phyloP scores from a whole-genome alignment of 2,113 vertebrate genomes.

The Lycocorax pyrrhopterus region DNA sequence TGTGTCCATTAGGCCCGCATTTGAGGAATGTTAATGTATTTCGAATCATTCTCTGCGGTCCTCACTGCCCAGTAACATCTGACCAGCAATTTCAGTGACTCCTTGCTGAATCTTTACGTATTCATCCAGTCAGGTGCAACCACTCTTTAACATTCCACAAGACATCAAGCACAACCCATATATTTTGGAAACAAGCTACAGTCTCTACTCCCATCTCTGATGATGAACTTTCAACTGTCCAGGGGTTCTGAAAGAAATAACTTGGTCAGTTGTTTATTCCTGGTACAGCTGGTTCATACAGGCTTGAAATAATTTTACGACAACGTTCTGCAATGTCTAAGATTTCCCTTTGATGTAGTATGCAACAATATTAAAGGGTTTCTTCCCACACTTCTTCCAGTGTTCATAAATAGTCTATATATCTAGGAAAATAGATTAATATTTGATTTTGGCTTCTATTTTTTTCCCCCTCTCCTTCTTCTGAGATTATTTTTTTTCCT shows the following conservation, averaged over 20 bases:
- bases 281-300: not conserved
- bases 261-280: not conserved
- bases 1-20: not conserved
- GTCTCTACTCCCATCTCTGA: not conserved
- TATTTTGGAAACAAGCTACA: not conserved
- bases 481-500: not conserved
- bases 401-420: not conserved
- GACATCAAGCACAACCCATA: not conserved
- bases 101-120: not conserved
- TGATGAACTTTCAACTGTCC: not conserved
- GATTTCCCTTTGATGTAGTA: not conserved
- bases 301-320: not conserved
- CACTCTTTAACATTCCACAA: not conserved
- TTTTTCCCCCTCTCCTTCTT: not conserved
- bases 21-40: not conserved
- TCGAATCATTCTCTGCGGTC: not conserved
- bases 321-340: not conserved
- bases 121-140: not conserved
- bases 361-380: not conserved
- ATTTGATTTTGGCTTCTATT: not conserved
- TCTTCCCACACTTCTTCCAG: rapidly evolving
- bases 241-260: not conserved
- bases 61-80: not conserved
- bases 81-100: not conserved
- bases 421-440: not conserved